Conservation (phyloP, 2,113 vertebrate genomes). For the Desmodus rotundus region DNA sequence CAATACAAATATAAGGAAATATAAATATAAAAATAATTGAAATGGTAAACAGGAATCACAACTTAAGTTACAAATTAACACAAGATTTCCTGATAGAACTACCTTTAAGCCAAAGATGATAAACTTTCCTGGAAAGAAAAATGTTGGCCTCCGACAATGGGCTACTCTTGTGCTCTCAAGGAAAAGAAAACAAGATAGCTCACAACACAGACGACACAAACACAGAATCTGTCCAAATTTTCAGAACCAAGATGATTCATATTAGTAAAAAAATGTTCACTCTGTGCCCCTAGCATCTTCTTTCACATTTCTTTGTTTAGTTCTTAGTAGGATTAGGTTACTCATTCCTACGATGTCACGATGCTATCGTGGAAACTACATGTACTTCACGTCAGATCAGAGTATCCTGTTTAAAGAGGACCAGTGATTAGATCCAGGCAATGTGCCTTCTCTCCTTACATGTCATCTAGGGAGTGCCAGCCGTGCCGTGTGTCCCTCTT, state of each 20-base stretch:
- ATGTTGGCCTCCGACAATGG: background rate
- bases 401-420: background rate
- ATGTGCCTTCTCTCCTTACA: background rate
- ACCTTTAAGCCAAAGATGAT: background rate
- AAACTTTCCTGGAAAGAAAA: conserved; percentile 35
- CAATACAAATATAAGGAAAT: background rate
- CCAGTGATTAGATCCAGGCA: background rate
- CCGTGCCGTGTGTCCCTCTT: background rate
- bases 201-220: background rate
- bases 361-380: background rate
- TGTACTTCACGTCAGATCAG: background rate
- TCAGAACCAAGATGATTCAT: background rate
- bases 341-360: background rate
- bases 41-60: background rate
- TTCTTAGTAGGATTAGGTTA: background rate
- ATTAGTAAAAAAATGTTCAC: background rate
- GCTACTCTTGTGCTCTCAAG: background rate
- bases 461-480: background rate
- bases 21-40: background rate
- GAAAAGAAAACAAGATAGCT: background rate
- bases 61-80: background rate
- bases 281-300: background rate
- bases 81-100: background rate
- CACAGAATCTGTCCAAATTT: background rate
- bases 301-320: background rate